Evolutionary conservation across 2,888 invertebrate species (phyloP).

Genomic region (Dione juno): DNA sequence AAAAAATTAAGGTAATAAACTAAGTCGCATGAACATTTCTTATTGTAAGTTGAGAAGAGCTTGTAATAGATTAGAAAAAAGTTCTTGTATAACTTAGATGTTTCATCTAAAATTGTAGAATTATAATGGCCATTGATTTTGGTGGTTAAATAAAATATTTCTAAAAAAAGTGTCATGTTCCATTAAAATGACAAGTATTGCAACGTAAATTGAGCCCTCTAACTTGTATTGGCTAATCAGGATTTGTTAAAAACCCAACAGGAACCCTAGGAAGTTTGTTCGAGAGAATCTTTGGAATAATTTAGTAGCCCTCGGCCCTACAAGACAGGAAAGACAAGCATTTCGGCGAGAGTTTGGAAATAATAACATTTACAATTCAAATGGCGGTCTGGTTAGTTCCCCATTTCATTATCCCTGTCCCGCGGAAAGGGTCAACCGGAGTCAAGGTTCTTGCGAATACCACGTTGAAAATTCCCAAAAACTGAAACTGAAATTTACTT

Average conservation of each 20-base stretch:
- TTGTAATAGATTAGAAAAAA: no score
- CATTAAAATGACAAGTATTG: background rate
- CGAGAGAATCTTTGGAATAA: slow-evolving; percentile 25
- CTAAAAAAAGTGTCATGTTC: background rate
- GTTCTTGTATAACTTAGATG: no score
- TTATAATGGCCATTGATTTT: no score
- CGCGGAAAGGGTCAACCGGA: slow-evolving; percentile 36
- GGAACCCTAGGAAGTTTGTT: background rate
- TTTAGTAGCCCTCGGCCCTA: slow-evolving; percentile 26
- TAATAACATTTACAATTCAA: slow-evolving; percentile 66
- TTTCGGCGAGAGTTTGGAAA: slow-evolving; percentile 49
- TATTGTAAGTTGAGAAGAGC: no score
- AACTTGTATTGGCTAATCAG: background rate
- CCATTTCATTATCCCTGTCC: slow-evolving; percentile 56
- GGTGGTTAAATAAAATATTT: no score
- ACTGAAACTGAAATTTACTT: slow-evolving; percentile 1
- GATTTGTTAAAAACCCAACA: slow-evolving; percentile 11
- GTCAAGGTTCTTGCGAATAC: slow-evolving; percentile 32
- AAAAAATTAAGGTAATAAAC: no score
- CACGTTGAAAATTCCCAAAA: slow-evolving; percentile 8
- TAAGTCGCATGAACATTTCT: no score
- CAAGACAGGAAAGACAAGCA: slow-evolving; percentile 37
- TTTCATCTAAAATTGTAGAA: no score
- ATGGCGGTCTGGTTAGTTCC: slow-evolving; percentile 52
- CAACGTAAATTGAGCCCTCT: no score